phyloP scores from a whole-genome alignment of 1,140 invertebrate genomes.

The Cataglyphis hispanica region DNA sequence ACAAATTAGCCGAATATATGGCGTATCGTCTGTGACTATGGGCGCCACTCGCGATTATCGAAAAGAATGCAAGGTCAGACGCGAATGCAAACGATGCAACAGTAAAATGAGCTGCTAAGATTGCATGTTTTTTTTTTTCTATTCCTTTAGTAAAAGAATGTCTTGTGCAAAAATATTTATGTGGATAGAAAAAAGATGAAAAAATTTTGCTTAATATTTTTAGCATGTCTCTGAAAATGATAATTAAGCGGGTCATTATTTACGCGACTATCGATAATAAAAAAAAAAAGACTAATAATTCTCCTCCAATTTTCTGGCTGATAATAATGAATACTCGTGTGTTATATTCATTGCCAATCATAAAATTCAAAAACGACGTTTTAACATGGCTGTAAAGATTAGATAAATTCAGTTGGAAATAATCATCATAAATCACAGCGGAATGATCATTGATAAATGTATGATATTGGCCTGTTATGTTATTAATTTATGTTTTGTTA shows the following conservation, averaged over 20 bases:
- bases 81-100: slow-evolving; percentile 5
- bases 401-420: slow-evolving; percentile 42
- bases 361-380: slow-evolving; percentile 42
- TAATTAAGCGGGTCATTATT: background rate
- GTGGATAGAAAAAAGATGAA: background rate
- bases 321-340: slow-evolving; percentile 19
- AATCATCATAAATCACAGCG: slow-evolving; percentile 76
- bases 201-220: background rate
- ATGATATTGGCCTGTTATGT: background rate
- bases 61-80: slow-evolving; percentile 32
- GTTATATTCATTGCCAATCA: slow-evolving; percentile 13
- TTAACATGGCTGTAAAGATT: slow-evolving; percentile 13
- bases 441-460: slow-evolving; percentile 67
- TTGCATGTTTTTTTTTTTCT: background rate
- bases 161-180: background rate
- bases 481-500: background rate
- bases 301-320: background rate
- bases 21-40: background rate
- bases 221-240: no score
- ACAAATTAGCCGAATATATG: slow-evolving; percentile 33
- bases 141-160: background rate
- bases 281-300: background rate
- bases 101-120: slow-evolving; percentile 21
- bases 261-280: background rate
- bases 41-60: background rate